Base-by-base conservation (phyloP, 2,113 vertebrate species). In the Sula dactylatra region DNA sequence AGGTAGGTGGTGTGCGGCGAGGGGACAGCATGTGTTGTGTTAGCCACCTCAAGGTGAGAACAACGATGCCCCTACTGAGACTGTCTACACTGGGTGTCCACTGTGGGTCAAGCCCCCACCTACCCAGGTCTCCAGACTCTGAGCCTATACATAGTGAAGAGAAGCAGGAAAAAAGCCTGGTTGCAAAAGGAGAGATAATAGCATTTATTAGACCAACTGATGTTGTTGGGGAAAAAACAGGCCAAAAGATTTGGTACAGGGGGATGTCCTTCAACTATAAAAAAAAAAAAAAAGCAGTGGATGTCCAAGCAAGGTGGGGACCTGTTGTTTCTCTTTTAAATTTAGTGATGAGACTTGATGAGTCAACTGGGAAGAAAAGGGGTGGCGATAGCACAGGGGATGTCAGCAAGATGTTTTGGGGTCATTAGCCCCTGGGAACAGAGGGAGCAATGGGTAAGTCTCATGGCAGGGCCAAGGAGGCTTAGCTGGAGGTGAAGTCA, bases 1-100 rank as follows among this genome's bases (percentile, higher is more conserved):
- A 98, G 97, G 99, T 99, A 94, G 84, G 94, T 94, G 20, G 9
- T 31, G 9, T 16, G 29, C 1, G 1, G 16, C 22, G 72, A 82
- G 47, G 17, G 20, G 3, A 64, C 55, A 8, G n/a, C 19, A 2
- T 3, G 66, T 76, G 21, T 16, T 21, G 20, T 44, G 40, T 73
- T 55, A 29, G 44, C 36, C 44, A 70, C 26, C 52, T 64, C 47
- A 1, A 9, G 87, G 55, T 34, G 59, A 69, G 34, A 54, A 21
- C 18, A 5, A 15, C 0, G 0, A 1, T 4, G 38, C 8, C 15
- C 32, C 32, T 40, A 8, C 26, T 50, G n/a, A 20, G 40, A 36
- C 2, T 11, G 13, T 4, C 70, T 22, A 0, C 1, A 2, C 4
- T 1, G 1, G 21, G 27, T 40, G 67, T 16, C 16, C 6, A 2